Conservation (phyloP, 2,888 invertebrate genomes). For the Drosophila birchii region DNA sequence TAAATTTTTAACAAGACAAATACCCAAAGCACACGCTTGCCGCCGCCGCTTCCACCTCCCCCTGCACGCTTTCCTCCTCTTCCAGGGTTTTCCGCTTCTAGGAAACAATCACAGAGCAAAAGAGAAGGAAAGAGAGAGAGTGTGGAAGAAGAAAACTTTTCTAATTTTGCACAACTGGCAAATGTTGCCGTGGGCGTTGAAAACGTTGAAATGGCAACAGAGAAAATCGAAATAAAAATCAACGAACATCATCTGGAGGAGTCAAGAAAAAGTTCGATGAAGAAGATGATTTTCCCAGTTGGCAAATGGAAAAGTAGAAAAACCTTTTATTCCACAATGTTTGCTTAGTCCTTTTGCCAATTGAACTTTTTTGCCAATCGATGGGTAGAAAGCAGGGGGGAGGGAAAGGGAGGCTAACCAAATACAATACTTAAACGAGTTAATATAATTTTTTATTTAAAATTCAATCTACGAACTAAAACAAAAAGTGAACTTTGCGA, state of each 20-base stretch:
- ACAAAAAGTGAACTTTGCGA: conserved; percentile 75
- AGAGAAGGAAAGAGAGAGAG: conserved; percentile 15
- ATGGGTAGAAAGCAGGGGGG: conserved; percentile 6
- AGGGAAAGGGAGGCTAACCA: conserved; percentile 46
- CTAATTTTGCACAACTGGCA: conserved; percentile 70
- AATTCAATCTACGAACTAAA: conserved; percentile 84
- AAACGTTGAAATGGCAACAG: conserved; percentile 55
- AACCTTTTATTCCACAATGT: conserved; percentile 82
- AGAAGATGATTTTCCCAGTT: conserved; percentile 26
- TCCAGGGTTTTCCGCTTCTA: conserved; percentile 7
- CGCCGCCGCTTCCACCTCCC: background rate
- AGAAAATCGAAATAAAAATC: conserved; percentile 65
- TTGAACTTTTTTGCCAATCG: conserved; percentile 71
- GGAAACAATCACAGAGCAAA: conserved; percentile 23
- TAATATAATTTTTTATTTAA: conserved; percentile 84
- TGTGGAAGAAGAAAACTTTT: conserved; percentile 69
- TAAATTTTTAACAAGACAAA: conserved; percentile 81
- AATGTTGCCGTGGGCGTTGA: conserved; percentile 65
- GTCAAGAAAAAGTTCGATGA: conserved; percentile 33
- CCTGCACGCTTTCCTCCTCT: background rate
- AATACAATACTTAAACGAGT: conserved; percentile 82
- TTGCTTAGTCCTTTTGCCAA: conserved; percentile 79
- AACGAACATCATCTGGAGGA: conserved; percentile 29
- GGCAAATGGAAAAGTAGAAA: conserved; percentile 78
- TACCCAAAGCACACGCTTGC: conserved; percentile 69